Percentiles rank a stretch among this genome's conserved stretches.
phyloP scores from a whole-genome alignment of 2,113 vertebrate species.

The mouse (Mus musculus) region GRCm39 chr9:69729001-69729500 shows the following conservation, averaged over 20 bases:
- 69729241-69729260: not conserved
- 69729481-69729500: not conserved
- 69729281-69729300: slow-evolving; percentile 5
- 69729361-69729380: not conserved
- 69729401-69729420: not conserved
- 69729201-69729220: not conserved
- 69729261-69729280: slow-evolving; percentile 32
- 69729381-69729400: not conserved
- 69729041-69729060: not conserved
- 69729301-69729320: not conserved
- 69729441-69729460: not conserved
- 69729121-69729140: not conserved
- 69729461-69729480: not conserved
- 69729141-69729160: not conserved
- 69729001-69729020: not conserved
- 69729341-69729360: not conserved
- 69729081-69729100: not conserved
- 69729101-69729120: not conserved
- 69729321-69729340: not conserved
- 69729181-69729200: not conserved
- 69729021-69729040: not conserved
- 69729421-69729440: not conserved
- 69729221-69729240: not conserved
- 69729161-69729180: too few relatives aligned
- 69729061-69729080: not conserved